phyloP scores from a whole-genome alignment of 2,888 invertebrate species.

The Chymomyza amoena region DNA sequence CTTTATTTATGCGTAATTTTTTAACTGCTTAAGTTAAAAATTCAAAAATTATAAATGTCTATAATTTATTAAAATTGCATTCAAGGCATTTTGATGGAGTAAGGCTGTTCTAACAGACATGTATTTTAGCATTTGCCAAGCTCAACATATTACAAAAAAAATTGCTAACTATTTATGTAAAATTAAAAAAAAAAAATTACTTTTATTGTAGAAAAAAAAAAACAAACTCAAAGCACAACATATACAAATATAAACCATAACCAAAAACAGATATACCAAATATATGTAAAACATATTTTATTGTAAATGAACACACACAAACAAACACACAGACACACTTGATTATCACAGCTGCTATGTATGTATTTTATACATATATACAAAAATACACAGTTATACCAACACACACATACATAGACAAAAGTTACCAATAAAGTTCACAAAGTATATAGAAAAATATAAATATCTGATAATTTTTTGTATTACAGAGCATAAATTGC shows the following conservation, averaged over 20 bases:
- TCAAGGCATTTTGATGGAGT: neutral
- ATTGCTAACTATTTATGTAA: constrained; percentile 16
- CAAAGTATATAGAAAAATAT: constrained; percentile 4
- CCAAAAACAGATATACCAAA: too few species aligned
- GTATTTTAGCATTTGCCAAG: constrained; percentile 15
- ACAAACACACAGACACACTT: constrained; percentile 34
- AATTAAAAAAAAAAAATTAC: neutral
- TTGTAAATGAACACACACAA: constrained; percentile 33
- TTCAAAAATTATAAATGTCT: neutral
- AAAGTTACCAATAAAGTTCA: constrained; percentile 54
- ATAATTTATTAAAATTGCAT: neutral
- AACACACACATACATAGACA: constrained; percentile 11
- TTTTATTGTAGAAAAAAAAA: neutral
- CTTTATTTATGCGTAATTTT: neutral
- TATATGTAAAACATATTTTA: constrained; percentile 34
- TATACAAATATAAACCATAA: too few species aligned
- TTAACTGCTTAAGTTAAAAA: neutral
- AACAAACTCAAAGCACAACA: neutral
- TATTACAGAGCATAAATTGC: too few species aligned
- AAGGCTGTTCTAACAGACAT: neutral
- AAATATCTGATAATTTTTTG: too few species aligned
- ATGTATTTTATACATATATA: constrained; percentile 12
- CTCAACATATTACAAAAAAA: constrained; percentile 5
- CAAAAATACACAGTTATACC: constrained; percentile 2
- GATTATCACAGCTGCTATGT: constrained; percentile 46